These are phyloP conservation scores for Echiichthys vipera DNA, from an alignment of 2,797 vertebrate genomes.

Conservation along the genomic window DNA sequence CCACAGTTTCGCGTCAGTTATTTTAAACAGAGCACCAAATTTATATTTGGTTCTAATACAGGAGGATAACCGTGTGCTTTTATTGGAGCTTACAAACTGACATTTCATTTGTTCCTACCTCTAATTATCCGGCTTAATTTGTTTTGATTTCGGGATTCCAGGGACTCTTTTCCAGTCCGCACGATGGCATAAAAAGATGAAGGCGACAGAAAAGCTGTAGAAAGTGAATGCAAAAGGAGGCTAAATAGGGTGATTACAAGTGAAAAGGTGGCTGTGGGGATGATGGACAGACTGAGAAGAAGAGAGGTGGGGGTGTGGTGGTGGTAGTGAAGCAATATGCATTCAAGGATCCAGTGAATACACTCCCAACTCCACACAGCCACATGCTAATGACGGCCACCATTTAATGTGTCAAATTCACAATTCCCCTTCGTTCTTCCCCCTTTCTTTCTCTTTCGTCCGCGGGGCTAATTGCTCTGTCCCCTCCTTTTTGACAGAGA, in stretches of 20 bases:
- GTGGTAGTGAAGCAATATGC: slow-evolving; percentile 64
- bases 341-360: slow-evolving; percentile 81
- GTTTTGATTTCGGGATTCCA: slow-evolving; percentile 67
- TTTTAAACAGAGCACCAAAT: slow-evolving; percentile 20
- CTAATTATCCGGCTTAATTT: slow-evolving; percentile 74
- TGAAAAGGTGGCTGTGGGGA: slow-evolving; percentile 76
- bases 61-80: slow-evolving; percentile 37
- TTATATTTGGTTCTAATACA: slow-evolving; percentile 24
- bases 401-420: slow-evolving; percentile 85
- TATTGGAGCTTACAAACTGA: slow-evolving; percentile 38
- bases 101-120: slow-evolving; percentile 59
- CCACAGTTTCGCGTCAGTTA: not conserved
- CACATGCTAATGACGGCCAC: slow-evolving; percentile 85
- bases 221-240: slow-evolving; percentile 65
- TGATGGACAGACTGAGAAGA: slow-evolving; percentile 71
- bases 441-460: slow-evolving; percentile 63
- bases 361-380: slow-evolving; percentile 69
- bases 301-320: slow-evolving; percentile 53
- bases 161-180: slow-evolving; percentile 53
- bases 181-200: slow-evolving; percentile 71
- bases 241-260: slow-evolving; percentile 70
- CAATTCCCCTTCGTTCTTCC: slow-evolving; percentile 71
- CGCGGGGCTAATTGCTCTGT: slow-evolving; percentile 81
- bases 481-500: slow-evolving; percentile 80
- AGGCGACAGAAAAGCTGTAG: slow-evolving; percentile 65